phyloP scores from a whole-genome alignment of 2,113 vertebrate genomes.

The Potamarius usumacintae region DNA sequence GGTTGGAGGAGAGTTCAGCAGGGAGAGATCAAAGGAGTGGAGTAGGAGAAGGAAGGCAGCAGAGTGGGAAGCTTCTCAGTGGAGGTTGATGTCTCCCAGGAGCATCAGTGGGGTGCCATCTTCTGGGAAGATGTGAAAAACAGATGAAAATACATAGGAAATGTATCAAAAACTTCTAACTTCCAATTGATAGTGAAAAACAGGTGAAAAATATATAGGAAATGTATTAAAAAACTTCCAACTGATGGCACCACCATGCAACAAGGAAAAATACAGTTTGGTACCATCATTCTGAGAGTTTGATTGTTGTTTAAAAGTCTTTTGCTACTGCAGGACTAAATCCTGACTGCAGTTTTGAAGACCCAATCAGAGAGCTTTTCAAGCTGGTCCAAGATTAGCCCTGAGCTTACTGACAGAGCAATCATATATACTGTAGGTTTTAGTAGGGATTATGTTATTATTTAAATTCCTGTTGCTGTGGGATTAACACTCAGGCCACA shows the following conservation, averaged over 20 bases:
- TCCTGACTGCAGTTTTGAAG: background rate
- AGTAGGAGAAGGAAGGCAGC: no score
- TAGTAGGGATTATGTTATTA: background rate
- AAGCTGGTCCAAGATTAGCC: slow-evolving; percentile 16
- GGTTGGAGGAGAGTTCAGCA: no score
- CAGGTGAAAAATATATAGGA: background rate
- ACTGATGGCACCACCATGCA: background rate
- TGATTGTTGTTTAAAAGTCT: background rate
- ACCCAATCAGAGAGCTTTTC: slow-evolving; percentile 11
- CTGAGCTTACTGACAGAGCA: slow-evolving; percentile 1
- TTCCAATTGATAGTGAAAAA: no score
- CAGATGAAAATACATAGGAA: no score
- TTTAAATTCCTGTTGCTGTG: background rate
- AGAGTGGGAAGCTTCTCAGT: no score
- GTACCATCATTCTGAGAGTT: background rate
- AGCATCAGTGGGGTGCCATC: no score
- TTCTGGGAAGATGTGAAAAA: no score
- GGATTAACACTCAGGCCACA: background rate
- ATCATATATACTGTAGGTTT: background rate
- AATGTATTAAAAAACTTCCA: background rate
- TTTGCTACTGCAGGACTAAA: background rate
- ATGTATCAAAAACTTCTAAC: no score
- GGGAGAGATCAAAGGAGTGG: no score
- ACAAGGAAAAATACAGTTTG: background rate
- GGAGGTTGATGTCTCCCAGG: no score